Evolutionary conservation across 2,888 invertebrate genomes (phyloP).

Genomic region (Prostheceraeus crozeri): DNA sequence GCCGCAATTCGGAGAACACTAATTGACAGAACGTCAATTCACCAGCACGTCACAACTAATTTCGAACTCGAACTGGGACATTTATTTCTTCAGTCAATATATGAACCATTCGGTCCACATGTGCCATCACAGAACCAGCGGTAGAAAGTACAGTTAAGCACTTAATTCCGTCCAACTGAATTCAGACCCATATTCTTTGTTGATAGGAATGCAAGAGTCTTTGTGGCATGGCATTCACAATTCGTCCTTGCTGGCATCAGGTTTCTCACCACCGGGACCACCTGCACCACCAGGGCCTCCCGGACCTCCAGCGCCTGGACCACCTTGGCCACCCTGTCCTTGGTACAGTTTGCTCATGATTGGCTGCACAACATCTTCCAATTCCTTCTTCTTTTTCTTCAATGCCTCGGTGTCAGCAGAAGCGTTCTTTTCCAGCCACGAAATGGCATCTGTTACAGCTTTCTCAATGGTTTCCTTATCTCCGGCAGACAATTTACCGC

Average conservation of each 20-base stretch:
- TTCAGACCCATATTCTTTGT: too few species aligned
- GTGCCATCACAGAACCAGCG: too few species aligned
- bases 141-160: too few species aligned
- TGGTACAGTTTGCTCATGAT: constrained; percentile 91
- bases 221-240: too few species aligned
- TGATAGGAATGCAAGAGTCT: too few species aligned
- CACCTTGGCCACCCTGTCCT: constrained; percentile 62
- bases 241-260: constrained; percentile 6
- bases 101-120: too few species aligned
- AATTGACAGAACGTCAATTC: too few species aligned
- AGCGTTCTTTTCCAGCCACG: constrained; percentile 91
- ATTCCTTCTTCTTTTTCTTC: constrained; percentile 83
- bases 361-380: constrained; percentile 89
- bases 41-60: too few species aligned
- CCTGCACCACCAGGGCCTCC: not conserved
- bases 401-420: constrained; percentile 84
- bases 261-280: not conserved
- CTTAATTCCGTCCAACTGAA: too few species aligned
- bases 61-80: too few species aligned
- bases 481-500: constrained; percentile 74
- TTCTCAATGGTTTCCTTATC: constrained; percentile 87
- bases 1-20: too few species aligned
- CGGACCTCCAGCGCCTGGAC: not conserved
- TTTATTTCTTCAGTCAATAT: too few species aligned
- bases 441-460: constrained; percentile 90